A percentile compares a stretch with the other conserved stretches of the same genome.
phyloP scores from a whole-genome alignment of 2,797 vertebrate species.

The Gobionotothen gibberifrons region DNA sequence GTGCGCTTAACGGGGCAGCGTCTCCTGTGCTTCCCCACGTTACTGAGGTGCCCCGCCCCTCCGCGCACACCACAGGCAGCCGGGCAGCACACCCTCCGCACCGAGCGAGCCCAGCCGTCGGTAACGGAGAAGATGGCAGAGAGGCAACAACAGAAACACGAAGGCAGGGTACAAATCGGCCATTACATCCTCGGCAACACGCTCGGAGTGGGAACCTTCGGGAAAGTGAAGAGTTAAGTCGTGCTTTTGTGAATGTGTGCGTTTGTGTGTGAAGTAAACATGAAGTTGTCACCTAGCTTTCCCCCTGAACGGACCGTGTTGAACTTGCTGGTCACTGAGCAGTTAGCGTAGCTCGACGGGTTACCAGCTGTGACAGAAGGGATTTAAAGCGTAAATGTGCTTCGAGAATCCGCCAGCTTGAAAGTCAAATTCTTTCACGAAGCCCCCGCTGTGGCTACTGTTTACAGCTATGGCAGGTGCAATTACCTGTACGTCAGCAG shows the following conservation, averaged over 20 bases:
- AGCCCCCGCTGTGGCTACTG: slow-evolving; percentile 21
- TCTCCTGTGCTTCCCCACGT: background rate
- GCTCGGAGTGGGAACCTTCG: slow-evolving; percentile 97
- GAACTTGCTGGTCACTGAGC: slow-evolving; percentile 73
- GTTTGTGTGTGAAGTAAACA: slow-evolving; percentile 27
- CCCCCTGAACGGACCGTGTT: slow-evolving; percentile 26
- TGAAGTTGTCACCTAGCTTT: slow-evolving; percentile 35
- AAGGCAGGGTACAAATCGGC: slow-evolving; percentile 97
- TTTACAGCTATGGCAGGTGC: slow-evolving; percentile 54
- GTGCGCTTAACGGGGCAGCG: background rate
- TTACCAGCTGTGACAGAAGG: background rate
- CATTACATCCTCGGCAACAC: slow-evolving; percentile 97
- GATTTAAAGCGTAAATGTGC: slow-evolving; percentile 31
- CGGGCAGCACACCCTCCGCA: slow-evolving; percentile 57
- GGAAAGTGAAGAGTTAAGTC: slow-evolving; percentile 99
- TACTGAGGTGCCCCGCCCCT: slow-evolving; percentile 63
- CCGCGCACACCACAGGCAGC: slow-evolving; percentile 37
- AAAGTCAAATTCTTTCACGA: slow-evolving; percentile 72
- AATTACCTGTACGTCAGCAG: slow-evolving; percentile 20
- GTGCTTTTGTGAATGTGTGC: slow-evolving; percentile 38
- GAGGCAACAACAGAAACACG: slow-evolving; percentile 91
- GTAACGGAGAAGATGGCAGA: slow-evolving; percentile 91
- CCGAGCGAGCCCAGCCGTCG: slow-evolving; percentile 56
- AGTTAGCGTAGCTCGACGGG: slow-evolving; percentile 56
- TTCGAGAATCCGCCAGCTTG: slow-evolving; percentile 64